Conservation (phyloP, 2,113 vertebrate species). For the Cathartes aura region DNA sequence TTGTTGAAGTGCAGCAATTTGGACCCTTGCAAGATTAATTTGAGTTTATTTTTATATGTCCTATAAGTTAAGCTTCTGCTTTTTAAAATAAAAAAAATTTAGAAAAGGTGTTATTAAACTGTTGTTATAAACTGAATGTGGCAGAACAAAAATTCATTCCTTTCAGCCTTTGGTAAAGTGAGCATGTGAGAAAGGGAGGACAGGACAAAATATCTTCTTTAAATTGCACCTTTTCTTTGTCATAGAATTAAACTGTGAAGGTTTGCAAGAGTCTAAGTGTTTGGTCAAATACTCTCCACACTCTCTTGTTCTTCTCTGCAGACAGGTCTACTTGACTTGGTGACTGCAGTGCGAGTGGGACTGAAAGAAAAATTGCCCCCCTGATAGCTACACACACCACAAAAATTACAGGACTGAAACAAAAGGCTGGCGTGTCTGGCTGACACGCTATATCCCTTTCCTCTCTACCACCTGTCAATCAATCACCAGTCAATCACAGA, state of each 20-base stretch:
- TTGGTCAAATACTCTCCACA: not conserved
- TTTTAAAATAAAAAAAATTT: not conserved
- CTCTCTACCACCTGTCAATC: conserved; percentile 69
- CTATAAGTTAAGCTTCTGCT: not conserved
- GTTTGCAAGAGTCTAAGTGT: not conserved
- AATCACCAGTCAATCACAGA: conserved; percentile 69
- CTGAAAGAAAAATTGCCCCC: not conserved
- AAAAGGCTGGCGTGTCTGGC: not conserved
- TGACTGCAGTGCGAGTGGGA: not conserved
- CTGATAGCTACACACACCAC: not conserved
- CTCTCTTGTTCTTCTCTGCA: not conserved
- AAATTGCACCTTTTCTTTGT: not conserved
- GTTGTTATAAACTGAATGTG: not conserved
- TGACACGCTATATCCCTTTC: not conserved
- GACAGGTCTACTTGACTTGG: not conserved
- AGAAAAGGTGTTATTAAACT: not conserved
- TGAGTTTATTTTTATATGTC: not conserved
- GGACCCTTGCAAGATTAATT: not conserved
- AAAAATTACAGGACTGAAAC: conserved; percentile 30
- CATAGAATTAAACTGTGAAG: not conserved
- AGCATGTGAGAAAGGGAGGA: not conserved
- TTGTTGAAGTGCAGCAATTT: not conserved
- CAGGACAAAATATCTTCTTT: not conserved
- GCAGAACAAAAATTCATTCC: not conserved
- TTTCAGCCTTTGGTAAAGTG: not conserved